Evolutionary conservation across 2,113 vertebrate genomes (phyloP).

Genomic region (Tachycineta bicolor): DNA sequence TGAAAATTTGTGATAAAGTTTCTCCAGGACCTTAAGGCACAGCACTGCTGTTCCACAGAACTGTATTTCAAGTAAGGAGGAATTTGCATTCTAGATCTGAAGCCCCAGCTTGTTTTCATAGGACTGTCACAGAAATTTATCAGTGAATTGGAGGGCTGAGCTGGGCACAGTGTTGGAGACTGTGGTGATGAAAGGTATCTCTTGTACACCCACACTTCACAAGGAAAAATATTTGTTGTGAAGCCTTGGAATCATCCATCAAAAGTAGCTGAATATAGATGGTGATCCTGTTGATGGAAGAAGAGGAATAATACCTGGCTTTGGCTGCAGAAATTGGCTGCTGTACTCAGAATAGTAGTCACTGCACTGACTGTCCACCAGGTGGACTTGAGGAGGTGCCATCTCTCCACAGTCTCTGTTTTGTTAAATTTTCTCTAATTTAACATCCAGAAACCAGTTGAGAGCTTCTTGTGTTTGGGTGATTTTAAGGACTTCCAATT

Average conservation of each 20-base stretch:
- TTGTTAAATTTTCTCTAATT: too few relatives aligned
- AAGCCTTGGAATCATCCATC: background rate
- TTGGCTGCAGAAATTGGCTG: background rate
- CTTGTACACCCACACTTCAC: background rate
- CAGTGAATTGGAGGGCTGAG: background rate
- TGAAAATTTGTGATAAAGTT: background rate
- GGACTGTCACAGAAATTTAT: background rate
- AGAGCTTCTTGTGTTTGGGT: background rate
- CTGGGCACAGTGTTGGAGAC: background rate
- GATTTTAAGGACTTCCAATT: background rate
- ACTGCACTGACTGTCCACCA: background rate
- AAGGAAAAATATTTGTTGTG: background rate
- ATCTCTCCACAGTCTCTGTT: background rate
- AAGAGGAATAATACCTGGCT: background rate
- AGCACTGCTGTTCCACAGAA: background rate
- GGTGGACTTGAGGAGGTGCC: background rate
- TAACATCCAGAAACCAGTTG: background rate
- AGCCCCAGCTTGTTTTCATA: background rate
- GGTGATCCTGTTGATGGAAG: background rate
- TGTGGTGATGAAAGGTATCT: background rate
- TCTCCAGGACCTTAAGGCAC: background rate
- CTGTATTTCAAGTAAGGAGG: background rate
- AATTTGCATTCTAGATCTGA: background rate
- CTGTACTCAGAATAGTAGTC: background rate
- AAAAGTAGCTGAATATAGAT: background rate